Conservation (phyloP, 2,797 vertebrate genomes). For the Sphenopsis melanotis region DNA sequence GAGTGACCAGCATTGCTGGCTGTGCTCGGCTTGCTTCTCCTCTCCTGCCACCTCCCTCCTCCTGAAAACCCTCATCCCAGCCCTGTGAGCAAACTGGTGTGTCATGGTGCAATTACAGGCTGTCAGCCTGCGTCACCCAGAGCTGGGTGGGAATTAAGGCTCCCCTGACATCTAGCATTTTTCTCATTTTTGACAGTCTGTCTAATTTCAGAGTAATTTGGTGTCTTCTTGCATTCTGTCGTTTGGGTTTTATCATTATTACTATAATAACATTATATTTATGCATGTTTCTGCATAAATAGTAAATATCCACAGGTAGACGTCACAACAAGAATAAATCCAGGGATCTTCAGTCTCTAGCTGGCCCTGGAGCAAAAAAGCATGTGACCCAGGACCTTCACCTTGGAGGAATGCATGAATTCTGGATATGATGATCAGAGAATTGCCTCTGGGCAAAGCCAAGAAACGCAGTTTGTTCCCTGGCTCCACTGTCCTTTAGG, state of each 20-base stretch:
- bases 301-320: neutral
- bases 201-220: slow-evolving; percentile 29
- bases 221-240: neutral
- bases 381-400: neutral
- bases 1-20: fast-evolving
- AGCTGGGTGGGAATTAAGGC: neutral
- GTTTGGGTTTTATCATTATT: neutral
- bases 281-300: neutral
- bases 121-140: neutral
- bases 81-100: neutral
- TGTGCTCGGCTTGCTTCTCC: fast-evolving
- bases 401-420: neutral
- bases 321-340: neutral
- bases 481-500: neutral
- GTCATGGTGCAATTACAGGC: neutral
- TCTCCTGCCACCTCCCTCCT: neutral
- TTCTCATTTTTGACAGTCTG: slow-evolving; percentile 30
- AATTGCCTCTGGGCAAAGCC: neutral
- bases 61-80: neutral
- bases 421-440: neutral
- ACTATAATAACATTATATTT: slow-evolving; percentile 1
- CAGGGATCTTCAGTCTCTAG: neutral
- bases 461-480: neutral
- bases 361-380: neutral
- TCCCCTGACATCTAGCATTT: slow-evolving; percentile 4